Percentiles rank a stretch among this genome's conserved stretches.
These are phyloP conservation scores for Pantherophis vulpinus DNA, from an alignment of 2,797 vertebrate genomes.

Conservation along the genomic window DNA sequence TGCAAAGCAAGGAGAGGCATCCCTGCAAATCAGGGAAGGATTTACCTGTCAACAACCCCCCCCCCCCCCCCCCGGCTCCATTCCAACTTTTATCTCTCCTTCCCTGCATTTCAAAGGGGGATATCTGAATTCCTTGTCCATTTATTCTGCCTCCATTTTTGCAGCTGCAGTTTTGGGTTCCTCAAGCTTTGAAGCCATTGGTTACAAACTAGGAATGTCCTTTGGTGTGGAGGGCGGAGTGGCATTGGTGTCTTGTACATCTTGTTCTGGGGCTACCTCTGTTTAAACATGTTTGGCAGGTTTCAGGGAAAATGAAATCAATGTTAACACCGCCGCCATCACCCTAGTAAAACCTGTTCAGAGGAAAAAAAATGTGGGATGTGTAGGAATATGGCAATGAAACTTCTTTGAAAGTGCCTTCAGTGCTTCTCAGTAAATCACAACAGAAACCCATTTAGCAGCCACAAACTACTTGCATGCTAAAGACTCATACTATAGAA, in stretches of 20 bases:
- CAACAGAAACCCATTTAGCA: not conserved
- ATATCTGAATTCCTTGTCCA: not conserved
- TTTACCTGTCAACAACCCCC: not conserved
- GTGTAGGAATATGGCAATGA: not conserved
- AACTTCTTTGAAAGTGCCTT: not conserved
- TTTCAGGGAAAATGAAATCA: not conserved
- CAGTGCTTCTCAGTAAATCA: not conserved
- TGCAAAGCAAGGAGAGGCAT: not conserved
- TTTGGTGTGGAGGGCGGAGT: not conserved
- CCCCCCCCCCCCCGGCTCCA: fast-evolving
- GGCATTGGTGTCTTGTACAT: not conserved
- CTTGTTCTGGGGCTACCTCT: not conserved
- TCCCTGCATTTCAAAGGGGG: fast-evolving
- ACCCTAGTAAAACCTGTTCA: not conserved
- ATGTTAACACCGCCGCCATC: not conserved
- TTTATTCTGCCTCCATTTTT: not conserved
- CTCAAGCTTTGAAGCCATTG: not conserved
- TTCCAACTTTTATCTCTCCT: not conserved
- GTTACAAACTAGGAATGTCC: not conserved
- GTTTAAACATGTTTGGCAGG: not conserved
- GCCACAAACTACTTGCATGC: not conserved
- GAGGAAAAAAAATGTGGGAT: not conserved
- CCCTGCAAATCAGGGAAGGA: not conserved
- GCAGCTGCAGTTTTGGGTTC: not conserved
- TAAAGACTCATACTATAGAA: not conserved